These are phyloP conservation scores for Misgurnus anguillicaudatus DNA, from an alignment of 2,113 vertebrate species.

Conservation along the genomic window DNA sequence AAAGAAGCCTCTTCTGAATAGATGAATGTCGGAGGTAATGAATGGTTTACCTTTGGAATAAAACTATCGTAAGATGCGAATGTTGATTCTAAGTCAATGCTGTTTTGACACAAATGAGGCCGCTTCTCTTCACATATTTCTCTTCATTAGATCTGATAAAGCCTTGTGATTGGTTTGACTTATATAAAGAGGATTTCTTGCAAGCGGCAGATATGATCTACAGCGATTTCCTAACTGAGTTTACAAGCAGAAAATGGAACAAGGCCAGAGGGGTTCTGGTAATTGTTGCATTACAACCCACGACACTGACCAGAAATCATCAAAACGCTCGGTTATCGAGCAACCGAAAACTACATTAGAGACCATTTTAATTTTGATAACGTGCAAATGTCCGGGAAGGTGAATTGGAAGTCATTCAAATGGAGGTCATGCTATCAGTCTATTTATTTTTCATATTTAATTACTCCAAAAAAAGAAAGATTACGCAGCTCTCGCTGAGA, in stretches of 20 bases:
- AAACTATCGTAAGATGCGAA: slow-evolving; percentile 15
- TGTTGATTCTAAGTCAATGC: background rate
- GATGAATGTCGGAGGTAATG: background rate
- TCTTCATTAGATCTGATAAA: background rate
- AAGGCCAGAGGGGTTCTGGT: slow-evolving; percentile 20
- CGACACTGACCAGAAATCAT: slow-evolving; percentile 34
- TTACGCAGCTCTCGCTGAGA: background rate
- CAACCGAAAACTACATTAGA: background rate
- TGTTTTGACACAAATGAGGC: background rate
- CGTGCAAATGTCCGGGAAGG: background rate
- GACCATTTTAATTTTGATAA: slow-evolving; percentile 20
- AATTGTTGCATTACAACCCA: slow-evolving; percentile 25
- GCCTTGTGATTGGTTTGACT: background rate
- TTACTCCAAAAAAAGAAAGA: slow-evolving; percentile 1
- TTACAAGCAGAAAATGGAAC: slow-evolving; percentile 34
- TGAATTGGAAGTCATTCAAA: background rate
- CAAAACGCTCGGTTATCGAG: slow-evolving; percentile 20
- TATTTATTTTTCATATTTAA: slow-evolving; percentile 30
- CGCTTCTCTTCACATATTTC: background rate
- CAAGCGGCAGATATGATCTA: background rate
- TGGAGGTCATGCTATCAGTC: background rate
- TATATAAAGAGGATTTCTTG: background rate
- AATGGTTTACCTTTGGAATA: slow-evolving; percentile 15
- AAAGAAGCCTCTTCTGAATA: slow-evolving; percentile 16
- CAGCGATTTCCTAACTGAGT: slow-evolving; percentile 9